phyloP scores from a whole-genome alignment of 2,113 vertebrate species.

The Phyllostomus discolor region DNA sequence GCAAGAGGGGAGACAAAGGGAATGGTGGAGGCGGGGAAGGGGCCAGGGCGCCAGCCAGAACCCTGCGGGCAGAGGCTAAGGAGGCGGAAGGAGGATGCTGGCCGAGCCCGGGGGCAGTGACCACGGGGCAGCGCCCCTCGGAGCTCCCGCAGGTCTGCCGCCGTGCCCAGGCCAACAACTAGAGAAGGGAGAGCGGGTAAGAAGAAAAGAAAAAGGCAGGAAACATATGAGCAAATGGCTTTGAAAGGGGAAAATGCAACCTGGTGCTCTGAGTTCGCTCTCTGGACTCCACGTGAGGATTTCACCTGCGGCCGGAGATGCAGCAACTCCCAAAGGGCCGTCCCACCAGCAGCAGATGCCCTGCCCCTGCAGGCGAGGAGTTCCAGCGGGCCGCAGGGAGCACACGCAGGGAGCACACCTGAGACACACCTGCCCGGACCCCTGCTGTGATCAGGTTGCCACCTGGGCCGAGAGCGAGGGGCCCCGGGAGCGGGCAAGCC shows the following conservation, averaged over 20 bases:
- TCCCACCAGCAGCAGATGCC: background rate
- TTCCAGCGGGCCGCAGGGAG: background rate
- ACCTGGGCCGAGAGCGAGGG: no score
- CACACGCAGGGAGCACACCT: background rate
- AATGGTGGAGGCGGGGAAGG: background rate
- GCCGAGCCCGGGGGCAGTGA: background rate
- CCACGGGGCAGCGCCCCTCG: fast-evolving
- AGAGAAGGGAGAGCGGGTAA: background rate
- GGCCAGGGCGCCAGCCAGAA: background rate
- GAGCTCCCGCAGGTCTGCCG: background rate
- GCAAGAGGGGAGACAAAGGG: background rate
- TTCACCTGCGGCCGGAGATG: background rate
- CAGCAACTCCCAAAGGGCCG: background rate
- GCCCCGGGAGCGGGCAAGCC: fast-evolving
- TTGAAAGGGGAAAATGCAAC: background rate
- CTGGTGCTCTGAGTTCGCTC: background rate
- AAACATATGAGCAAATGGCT: background rate
- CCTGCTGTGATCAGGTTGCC: background rate
- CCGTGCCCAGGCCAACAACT: background rate
- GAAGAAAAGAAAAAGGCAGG: background rate
- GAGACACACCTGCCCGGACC: background rate
- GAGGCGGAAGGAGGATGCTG: no score
- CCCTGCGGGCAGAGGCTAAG: background rate
- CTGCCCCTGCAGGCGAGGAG: background rate
- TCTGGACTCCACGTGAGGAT: background rate